Evolutionary conservation across 2,113 vertebrate genomes (phyloP).

Genomic region (Tragelaphus strepsiceros): DNA sequence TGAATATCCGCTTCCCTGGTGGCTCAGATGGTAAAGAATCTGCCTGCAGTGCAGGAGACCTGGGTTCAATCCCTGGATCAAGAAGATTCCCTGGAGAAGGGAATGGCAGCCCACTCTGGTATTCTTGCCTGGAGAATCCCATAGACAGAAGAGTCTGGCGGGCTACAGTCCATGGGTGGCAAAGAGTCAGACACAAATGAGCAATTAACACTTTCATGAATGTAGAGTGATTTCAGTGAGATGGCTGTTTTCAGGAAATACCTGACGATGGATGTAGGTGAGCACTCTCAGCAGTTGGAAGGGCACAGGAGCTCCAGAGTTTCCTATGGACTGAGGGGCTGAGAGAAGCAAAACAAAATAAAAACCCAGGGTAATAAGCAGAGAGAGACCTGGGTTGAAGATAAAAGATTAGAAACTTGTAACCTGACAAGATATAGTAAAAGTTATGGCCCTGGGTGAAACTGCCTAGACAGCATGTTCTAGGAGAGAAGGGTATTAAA

Average conservation of each 20-base stretch:
- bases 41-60: neutral
- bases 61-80: accelerated
- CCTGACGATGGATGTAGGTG: neutral
- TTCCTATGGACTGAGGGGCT: neutral
- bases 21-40: neutral
- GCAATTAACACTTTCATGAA: neutral
- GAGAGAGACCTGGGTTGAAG: neutral
- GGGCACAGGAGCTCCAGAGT: neutral
- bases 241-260: neutral
- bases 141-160: neutral
- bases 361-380: neutral
- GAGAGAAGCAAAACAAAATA: neutral
- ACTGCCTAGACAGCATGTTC: neutral
- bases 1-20: neutral
- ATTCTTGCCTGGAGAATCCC: neutral
- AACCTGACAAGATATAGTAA: neutral
- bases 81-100: neutral
- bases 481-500: neutral
- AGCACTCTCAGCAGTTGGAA: neutral
- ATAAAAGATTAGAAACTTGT: neutral
- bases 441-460: neutral
- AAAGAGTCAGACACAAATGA: neutral
- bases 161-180: neutral
- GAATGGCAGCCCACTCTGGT: neutral
- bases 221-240: neutral